phyloP scores from a whole-genome alignment of 1,140 invertebrate genomes.

The Phymorhynchus buccinoides region DNA sequence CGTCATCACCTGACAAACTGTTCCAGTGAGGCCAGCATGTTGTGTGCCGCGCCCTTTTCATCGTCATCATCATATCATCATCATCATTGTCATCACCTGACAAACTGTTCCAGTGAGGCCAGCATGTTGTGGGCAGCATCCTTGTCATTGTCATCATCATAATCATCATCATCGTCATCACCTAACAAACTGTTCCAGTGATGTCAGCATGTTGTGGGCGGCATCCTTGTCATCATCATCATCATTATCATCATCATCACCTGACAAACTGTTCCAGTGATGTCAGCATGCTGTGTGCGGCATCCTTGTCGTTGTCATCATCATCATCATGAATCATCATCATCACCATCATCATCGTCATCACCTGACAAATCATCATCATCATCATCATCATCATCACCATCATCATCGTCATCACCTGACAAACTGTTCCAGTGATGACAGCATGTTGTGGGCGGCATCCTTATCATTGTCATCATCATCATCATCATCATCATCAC shows the following conservation, averaged over 20 bases:
- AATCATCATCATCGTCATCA: too few species aligned
- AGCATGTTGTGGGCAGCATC: not conserved
- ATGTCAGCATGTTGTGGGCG: too few species aligned
- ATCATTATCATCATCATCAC: not conserved
- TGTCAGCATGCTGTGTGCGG: not conserved
- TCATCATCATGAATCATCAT: too few species aligned
- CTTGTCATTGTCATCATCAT: not conserved
- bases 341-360: too few species aligned
- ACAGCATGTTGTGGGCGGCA: too few species aligned
- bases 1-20: slow-evolving; percentile 5
- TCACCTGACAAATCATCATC: too few species aligned
- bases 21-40: slow-evolving; percentile 13
- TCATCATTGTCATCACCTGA: not conserved
- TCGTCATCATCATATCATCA: not conserved
- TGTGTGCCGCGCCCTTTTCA: not conserved
- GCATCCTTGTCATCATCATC: not conserved
- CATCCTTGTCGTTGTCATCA: not conserved
- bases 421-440: too few species aligned
- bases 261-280: slow-evolving; percentile 14
- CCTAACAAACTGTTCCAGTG: too few species aligned
- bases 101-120: slow-evolving; percentile 10
- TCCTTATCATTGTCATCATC: not conserved
- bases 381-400: not conserved
- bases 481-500: not conserved
- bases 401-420: too few species aligned